Evolutionary conservation across 2,888 invertebrate species (phyloP), one percentile per base, ranked within the genome.

Genomic region (Uropetala carovei): DNA sequence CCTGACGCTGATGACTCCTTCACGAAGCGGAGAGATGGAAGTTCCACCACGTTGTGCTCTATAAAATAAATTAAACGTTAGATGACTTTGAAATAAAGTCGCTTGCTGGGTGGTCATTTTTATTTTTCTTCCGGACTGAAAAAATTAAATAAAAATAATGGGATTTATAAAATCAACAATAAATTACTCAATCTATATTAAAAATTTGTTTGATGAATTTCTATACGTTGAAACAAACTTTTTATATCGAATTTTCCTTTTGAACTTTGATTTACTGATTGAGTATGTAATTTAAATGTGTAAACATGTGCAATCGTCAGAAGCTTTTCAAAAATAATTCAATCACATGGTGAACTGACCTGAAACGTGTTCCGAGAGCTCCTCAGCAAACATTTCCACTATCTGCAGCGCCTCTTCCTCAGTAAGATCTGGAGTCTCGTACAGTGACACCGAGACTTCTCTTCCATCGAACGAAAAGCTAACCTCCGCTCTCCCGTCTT

Each of bases 301-400:
- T n/a, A n/a, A n/a, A n/a, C 22, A 43, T 0, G 27, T 75, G 30
- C 1, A 86, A 13, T 11, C 64, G 16, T 14, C 9, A n/a, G 9
- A 30, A 57, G 43, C 13, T 30, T 82, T 30, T 57, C 43, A 81
- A 68, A 9, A 92, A 27, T 27, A 82, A 92, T 57, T 92, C 56
- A 58, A 27, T 1, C 22, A n/a, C 58, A 91, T 91, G 92, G 18
- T 60, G 16, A 85, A 93, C 94, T 94, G 94, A 96, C 96, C 96
- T 93, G 96, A 96, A 16, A 98, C 97, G 94, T 98, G 97, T 95
- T 98, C 98, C 0, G 98, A 98, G 92, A 98, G 96, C 95, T 98
- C 98, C 94, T 98, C 98, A 0, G 98, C 98, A 94, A 98, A 98
- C 98, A 98, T 98, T 96, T 98, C 98, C 0, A 98, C 97, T 94